A percentile compares a stretch with the other conserved stretches of the same genome.
Conservation (phyloP, 2,888 invertebrate species). For the Himalopsyche anomala region DNA sequence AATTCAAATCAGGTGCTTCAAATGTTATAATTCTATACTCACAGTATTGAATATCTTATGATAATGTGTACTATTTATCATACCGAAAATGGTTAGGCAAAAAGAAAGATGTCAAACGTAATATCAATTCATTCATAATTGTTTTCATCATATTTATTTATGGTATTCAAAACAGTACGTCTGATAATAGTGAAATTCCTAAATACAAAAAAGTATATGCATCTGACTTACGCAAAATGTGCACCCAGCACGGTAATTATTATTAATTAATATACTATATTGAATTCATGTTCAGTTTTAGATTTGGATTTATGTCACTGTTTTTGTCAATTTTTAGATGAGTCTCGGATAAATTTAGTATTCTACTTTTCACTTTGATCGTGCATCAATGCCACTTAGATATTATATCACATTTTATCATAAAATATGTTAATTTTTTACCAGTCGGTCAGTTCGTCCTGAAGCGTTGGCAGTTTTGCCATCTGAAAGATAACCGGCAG, state of each 20-base stretch:
- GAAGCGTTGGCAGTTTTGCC: no score
- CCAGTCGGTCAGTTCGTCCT: not conserved
- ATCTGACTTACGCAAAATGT: conserved; percentile 1
- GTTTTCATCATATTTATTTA: no score
- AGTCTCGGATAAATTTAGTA: conserved; percentile 12
- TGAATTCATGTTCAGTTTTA: conserved; percentile 20
- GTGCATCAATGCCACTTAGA: conserved; percentile 11
- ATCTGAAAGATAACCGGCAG: no score
- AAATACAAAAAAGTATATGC: not conserved
- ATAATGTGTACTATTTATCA: no score
- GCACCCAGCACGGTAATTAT: conserved; percentile 22
- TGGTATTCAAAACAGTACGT: no score
- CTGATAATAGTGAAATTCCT: no score
- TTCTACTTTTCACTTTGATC: conserved; percentile 32
- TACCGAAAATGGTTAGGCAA: no score
- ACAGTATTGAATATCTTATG: no score
- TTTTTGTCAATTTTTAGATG: conserved; percentile 20
- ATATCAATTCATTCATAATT: no score
- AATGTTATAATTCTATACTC: not conserved
- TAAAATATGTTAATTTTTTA: conserved; percentile 35
- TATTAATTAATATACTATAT: conserved; percentile 6
- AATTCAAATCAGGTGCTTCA: not conserved
- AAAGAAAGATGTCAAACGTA: no score
- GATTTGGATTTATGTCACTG: not conserved
- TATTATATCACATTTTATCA: not conserved